A percentile compares a stretch with the other conserved stretches of the same genome.
phyloP scores from a whole-genome alignment of 2,888 invertebrate genomes.

The Lomographa bimaculata region DNA sequence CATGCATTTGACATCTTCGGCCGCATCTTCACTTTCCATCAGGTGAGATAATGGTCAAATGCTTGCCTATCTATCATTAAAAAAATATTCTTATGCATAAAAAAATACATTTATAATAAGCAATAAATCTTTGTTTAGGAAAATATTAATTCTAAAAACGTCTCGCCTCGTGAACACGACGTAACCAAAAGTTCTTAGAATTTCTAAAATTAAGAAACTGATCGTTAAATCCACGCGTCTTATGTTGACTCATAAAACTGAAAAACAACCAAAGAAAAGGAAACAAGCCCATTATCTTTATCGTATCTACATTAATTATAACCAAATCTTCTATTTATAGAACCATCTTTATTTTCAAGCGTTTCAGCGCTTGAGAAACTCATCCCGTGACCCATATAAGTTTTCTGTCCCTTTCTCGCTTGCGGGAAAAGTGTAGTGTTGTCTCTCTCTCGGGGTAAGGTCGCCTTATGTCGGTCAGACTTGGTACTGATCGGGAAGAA shows the following conservation, averaged over 20 bases:
- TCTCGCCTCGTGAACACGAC: no score
- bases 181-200: no score
- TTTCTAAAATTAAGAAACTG: no score
- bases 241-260: slow-evolving; percentile 7
- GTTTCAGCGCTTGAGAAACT: slow-evolving; percentile 66
- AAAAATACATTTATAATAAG: no score
- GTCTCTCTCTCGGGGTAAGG: slow-evolving; percentile 63
- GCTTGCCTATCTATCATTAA: no score
- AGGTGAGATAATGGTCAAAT: no score
- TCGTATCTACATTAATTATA: slow-evolving; percentile 52
- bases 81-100: no score
- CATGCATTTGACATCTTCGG: no score
- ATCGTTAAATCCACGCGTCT: neutral
- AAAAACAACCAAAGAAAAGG: slow-evolving; percentile 16
- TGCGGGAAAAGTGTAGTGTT: slow-evolving; percentile 30
- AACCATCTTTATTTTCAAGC: slow-evolving; percentile 49
- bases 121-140: no score
- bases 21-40: no score
- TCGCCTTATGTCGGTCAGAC: slow-evolving; percentile 78
- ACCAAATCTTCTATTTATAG: slow-evolving; percentile 64
- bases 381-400: slow-evolving; percentile 79
- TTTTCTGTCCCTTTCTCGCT: slow-evolving; percentile 44
- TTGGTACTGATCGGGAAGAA: slow-evolving; percentile 71
- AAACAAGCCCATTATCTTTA: slow-evolving; percentile 9
- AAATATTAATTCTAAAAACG: no score